Base-by-base conservation (phyloP, 1,140 invertebrate species). In the Dufourea novaeangliae region DNA sequence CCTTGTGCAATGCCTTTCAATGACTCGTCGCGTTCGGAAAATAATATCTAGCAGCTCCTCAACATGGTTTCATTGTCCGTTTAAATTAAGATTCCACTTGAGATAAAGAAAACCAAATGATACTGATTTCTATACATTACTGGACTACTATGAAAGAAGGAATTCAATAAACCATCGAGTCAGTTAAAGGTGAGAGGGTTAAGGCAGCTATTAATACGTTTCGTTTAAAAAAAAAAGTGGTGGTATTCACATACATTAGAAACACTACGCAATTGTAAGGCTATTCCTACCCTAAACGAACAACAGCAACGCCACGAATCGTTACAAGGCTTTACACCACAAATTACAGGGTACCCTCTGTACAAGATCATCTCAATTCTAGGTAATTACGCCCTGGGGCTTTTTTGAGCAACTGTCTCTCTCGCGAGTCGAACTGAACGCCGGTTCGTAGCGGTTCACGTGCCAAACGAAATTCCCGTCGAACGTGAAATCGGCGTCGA, bases 351-450 rank as follows among this genome's bases (percentile, higher is more conserved):
- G 5, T 8, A 12, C n/a, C 34, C 34, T 22, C 34, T 3, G n/a
- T 82, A 82, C 64, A 78, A 66, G 64, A 54, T 83, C 66, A 54
- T 80, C 67, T 73, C 76, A 63, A 69, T 83, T 52, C 66, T 83
- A 83, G 52, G 61, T 69, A 74, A 68, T 39, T 79, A 82, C 61
- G 67, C 67, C n/a, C n/a, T n/a, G n/a, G n/a, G 66, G 50, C 41
- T 57, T 76, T 83, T 75, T 83, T 83, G 82, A 83, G 82, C 82
- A 83, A 83, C 68, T 76, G 64, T 74, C 63, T 82, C 37, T 73
- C 27, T 82, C 37, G 59, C 69, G 68, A 79, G 54, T 71, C 39
- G 63, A 41, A 56, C 22, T 57, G 67, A 39, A 46, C 37, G 44
- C 25, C 25, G 12, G 29, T 61, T 41, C 46, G 71, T 66, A 50